Conservation (phyloP, 2,888 invertebrate genomes). For the Meteorus colon region DNA sequence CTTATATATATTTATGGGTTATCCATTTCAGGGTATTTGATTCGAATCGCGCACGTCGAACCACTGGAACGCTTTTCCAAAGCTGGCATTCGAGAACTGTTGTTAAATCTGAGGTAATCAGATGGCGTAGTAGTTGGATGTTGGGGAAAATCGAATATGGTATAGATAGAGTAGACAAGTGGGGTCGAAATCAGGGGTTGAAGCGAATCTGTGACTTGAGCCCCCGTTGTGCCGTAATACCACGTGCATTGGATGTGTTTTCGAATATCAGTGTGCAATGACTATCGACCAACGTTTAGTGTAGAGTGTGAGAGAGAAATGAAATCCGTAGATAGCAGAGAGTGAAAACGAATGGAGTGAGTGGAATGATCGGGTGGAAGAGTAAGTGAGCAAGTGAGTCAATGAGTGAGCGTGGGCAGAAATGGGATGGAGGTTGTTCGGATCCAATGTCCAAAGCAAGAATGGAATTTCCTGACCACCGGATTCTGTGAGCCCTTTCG, state of each 20-base stretch:
- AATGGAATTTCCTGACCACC: background rate
- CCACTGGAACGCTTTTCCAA: slow-evolving; percentile 60
- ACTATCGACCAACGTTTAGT: slow-evolving; percentile 12
- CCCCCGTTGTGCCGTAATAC: slow-evolving; percentile 5
- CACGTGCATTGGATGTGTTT: slow-evolving; percentile 9
- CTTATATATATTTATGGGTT: background rate
- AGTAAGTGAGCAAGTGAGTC: background rate
- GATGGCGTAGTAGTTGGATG: slow-evolving; percentile 49
- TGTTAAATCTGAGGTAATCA: slow-evolving; percentile 65
- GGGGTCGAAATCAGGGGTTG: slow-evolving; percentile 10
- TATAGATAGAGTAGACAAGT: slow-evolving; percentile 10
- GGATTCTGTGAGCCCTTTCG: background rate
- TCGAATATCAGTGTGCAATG: slow-evolving; percentile 12
- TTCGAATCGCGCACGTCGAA: slow-evolving; percentile 43
- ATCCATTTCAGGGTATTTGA: background rate
- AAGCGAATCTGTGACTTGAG: slow-evolving; percentile 16
- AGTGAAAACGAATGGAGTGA: background rate
- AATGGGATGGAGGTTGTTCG: background rate
- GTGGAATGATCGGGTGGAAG: too few relatives aligned
- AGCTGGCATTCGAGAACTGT: slow-evolving; percentile 55
- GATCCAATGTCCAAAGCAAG: slow-evolving; percentile 16
- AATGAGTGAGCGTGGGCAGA: too few relatives aligned
- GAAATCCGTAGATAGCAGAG: background rate
- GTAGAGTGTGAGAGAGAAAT: background rate
- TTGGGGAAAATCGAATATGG: slow-evolving; percentile 27